These are phyloP conservation scores for Nyctibius grandis DNA, from an alignment of 2,797 vertebrate species.

Conservation along the genomic window DNA sequence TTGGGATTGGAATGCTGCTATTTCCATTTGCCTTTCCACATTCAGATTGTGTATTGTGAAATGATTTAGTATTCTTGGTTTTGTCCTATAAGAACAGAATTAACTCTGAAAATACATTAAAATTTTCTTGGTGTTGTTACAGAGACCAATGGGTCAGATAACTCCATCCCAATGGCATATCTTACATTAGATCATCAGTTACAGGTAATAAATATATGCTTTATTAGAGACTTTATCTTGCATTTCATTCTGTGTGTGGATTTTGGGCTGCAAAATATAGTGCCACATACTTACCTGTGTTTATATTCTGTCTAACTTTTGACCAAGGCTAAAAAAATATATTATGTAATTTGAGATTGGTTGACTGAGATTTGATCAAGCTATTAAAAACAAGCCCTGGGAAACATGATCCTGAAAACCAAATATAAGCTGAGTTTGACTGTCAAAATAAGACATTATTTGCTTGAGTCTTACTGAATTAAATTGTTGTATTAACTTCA, in stretches of 20 bases:
- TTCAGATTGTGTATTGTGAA: constrained; percentile 34
- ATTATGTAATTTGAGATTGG: constrained; percentile 45
- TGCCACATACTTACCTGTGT: constrained; percentile 24
- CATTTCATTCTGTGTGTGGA: neutral
- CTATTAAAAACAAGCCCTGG: constrained; percentile 55
- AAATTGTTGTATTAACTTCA: neutral
- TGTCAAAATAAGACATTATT: constrained; percentile 20
- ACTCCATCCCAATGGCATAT: constrained; percentile 99
- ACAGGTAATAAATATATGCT: constrained; percentile 81
- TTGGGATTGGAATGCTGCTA: constrained; percentile 47
- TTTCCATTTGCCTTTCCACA: constrained; percentile 54
- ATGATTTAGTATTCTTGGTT: neutral
- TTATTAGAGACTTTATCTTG: neutral
- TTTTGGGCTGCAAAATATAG: neutral
- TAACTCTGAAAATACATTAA: neutral
- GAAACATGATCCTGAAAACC: constrained; percentile 46
- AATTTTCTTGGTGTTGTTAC: constrained; percentile 50
- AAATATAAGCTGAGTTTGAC: constrained; percentile 15
- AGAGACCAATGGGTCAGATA: constrained; percentile 98
- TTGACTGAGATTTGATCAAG: constrained; percentile 57
- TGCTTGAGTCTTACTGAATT: neutral
- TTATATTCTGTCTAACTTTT: constrained; percentile 41
- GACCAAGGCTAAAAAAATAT: constrained; percentile 49
- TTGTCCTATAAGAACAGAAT: neutral
- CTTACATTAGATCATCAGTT: constrained; percentile 98